These are phyloP conservation scores for Bradypus variegatus DNA, from an alignment of 2,797 vertebrate species.

Conservation along the genomic window DNA sequence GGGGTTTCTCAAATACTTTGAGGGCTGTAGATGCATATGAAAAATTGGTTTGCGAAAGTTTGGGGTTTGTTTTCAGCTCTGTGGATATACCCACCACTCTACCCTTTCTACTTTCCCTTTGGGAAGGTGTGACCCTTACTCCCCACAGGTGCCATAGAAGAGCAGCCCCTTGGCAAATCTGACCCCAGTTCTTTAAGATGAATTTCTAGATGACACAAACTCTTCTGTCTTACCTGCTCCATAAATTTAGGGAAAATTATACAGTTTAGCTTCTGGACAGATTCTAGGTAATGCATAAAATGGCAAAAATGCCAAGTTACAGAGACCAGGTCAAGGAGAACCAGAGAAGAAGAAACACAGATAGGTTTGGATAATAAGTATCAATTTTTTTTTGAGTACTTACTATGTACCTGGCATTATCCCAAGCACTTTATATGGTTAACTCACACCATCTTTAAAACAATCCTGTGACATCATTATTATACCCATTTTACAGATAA, in stretches of 20 bases:
- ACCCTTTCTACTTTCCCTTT: not conserved
- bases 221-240: not conserved
- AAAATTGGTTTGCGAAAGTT: not conserved
- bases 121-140: not conserved
- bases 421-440: not conserved
- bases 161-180: not conserved
- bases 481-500: not conserved
- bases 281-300: not conserved
- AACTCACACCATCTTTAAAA: not conserved
- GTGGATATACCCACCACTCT: too few species aligned
- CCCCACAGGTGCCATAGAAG: accelerated
- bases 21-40: not conserved
- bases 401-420: not conserved
- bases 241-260: not conserved
- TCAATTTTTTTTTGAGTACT: not conserved
- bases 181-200: not conserved
- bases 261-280: not conserved
- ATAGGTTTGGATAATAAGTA: not conserved
- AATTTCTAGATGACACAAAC: not conserved
- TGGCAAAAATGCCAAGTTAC: not conserved
- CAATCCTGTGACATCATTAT: not conserved
- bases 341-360: not conserved
- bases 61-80: not conserved
- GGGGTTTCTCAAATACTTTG: not conserved
- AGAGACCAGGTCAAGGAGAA: not conserved